Evolutionary conservation across 2,888 invertebrate genomes (phyloP), one percentile per base, ranked within the genome.

Genomic region (Parelbella ahira): DNA sequence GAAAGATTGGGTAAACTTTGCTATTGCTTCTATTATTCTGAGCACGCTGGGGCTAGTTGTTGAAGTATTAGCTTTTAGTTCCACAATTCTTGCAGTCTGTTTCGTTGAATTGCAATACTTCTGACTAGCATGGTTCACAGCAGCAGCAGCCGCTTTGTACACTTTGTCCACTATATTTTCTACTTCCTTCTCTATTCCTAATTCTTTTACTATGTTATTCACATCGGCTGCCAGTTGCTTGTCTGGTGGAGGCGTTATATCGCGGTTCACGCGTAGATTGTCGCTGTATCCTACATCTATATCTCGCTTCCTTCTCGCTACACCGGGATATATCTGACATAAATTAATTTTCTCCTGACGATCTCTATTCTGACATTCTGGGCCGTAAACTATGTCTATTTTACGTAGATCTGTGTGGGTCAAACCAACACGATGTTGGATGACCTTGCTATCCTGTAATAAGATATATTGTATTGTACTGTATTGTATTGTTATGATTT

Each of bases 261-360:
- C 57, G 0, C 69, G 65, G 24, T 84, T 86, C 0, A 81, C 73
- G 39, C 84, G 56, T 12, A 84, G 50, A 42, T 64, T 81, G 4
- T 45, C 48, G 2, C 32, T 42, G 1, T 36, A 18, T 9, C 50
- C 47, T 0, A 51, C 1, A 1, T 60, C 50, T 4, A 46, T 46
- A 0, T 60, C 56, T 2, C 71, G 54, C 30, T 67, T 69, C 28
- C 45, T 60, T 10, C 76, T 64, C 0, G 61, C 62, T 0, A 68
- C 60, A 0, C 66, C 71, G 0, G 82, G 81, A 43, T 73, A 83
- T 0, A 67, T 64, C 33, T 76, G 76, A 37, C 84, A 84, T 0
- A 79, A 48, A n/a, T 79, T 72, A 0, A 77, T 45, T 46, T 84
- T 80, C 21, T 77, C 78, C 2, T 68, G 62, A 0, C 84, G 56